phyloP scores from a whole-genome alignment of 2,888 invertebrate species.

The Ischnus inquisitorius region DNA sequence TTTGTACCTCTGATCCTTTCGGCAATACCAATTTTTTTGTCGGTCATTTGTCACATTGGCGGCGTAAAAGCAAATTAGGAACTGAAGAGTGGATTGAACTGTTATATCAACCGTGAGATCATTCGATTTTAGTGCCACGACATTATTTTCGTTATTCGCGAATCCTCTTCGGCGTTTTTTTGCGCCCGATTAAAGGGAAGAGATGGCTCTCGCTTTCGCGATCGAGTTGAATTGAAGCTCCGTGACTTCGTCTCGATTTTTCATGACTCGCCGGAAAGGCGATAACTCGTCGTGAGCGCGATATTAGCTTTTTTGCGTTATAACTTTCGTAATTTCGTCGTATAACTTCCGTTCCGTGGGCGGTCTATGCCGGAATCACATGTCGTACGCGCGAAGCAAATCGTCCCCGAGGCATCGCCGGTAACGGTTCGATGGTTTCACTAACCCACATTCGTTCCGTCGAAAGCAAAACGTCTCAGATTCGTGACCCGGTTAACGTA shows the following conservation, averaged over 20 bases:
- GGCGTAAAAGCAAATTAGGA: no score
- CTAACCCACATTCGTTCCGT: conserved; percentile 84
- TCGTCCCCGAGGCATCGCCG: conserved; percentile 72
- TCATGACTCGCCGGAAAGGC: neutral
- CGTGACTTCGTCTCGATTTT: no score
- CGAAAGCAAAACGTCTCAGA: conserved; percentile 84
- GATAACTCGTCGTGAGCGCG: neutral
- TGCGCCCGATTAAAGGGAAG: neutral
- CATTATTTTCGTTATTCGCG: no score
- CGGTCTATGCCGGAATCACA: conserved; percentile 44
- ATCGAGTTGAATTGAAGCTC: neutral
- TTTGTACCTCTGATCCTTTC: conserved; percentile 15
- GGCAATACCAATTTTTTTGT: neutral
- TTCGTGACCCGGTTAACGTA: conserved; percentile 81
- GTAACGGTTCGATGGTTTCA: conserved; percentile 83
- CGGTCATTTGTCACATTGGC: neutral
- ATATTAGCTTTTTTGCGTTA: neutral
- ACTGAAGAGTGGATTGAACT: no score
- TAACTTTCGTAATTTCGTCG: conserved; percentile 20
- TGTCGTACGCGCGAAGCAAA: conserved; percentile 11
- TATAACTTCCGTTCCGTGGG: conserved; percentile 71
- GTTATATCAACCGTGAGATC: no score
- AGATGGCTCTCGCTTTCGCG: conserved; percentile 9
- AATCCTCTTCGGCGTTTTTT: no score
- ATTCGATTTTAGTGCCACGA: no score